Base-by-base conservation (phyloP, 2,888 invertebrate species). In the Diadegma fenestrale region DNA sequence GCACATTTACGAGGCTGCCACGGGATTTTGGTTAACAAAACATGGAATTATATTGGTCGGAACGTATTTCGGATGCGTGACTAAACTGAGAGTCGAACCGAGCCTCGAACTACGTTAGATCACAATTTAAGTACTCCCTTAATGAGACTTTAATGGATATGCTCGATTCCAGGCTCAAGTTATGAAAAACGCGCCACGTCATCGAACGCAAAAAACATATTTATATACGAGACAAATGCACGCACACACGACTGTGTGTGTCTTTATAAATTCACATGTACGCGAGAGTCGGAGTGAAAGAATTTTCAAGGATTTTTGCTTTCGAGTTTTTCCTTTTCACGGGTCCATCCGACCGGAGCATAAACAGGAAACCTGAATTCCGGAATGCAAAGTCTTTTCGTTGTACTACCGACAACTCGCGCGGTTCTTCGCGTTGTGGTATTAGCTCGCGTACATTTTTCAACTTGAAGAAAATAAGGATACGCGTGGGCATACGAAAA, bases 111-210 rank as follows among this genome's bases (percentile, higher is more conserved):
- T 10, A 64, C 54, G 54, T 26, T 14, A 58, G 54, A 86, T 86
- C 78, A 79, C 80, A 69, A 79, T 83, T 85, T 69, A 63, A 81
- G 83, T 79, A 81, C 76, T 30, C 58, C 63, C 78, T 80, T 87
- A 87, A 87, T 81, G 87, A 86, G 84, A 87, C 81, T 87, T 87
- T 87, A 87, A 87, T 87, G 83, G 86, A 73, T 75, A 75, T 80
- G 26, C 69, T 51, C 80, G 82, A 86, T 84, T 87, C 86, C 61
- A 72, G 63, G 63, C 45, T 72, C 51, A 79, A 73, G 61, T 82
- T 82, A 80, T 80, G 85, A 80, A 85, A 80, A 85, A 85, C 72
- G 61, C 77, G 82, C 48, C 66, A 54, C 80, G 75, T 79, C 82
- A 77, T 82, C 72, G 71, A 63, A 61, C 10, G 30, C 80, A 73